Percentiles rank a stretch among this genome's conserved stretches.
phyloP scores from a whole-genome alignment of 2,797 vertebrate genomes.

The Eulemur rubriventer region DNA sequence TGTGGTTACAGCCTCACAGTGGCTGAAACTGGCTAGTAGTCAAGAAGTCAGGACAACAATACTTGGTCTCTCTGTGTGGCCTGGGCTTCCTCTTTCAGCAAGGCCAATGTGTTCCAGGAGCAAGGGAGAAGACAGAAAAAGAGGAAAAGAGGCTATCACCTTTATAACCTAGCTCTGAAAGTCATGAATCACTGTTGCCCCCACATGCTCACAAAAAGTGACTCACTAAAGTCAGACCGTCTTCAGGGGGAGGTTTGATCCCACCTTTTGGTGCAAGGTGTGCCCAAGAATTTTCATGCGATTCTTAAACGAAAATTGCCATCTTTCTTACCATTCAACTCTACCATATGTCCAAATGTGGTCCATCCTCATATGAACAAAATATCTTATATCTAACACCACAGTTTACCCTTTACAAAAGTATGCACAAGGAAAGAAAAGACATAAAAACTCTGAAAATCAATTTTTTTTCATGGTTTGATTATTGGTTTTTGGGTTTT shows the following conservation, averaged over 20 bases:
- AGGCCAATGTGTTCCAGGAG: not conserved
- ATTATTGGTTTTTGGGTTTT: not conserved
- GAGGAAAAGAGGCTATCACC: not conserved
- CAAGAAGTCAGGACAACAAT: no score
- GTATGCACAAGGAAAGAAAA: not conserved
- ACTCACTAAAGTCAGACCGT: not conserved
- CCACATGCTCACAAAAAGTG: not conserved
- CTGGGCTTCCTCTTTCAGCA: not conserved
- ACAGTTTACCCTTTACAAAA: not conserved
- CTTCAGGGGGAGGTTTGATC: not conserved
- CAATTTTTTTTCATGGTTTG: not conserved
- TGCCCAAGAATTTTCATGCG: not conserved
- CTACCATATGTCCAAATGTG: not conserved
- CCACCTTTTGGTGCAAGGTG: not conserved
- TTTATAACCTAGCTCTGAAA: not conserved
- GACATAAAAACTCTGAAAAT: not conserved
- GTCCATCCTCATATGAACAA: not conserved
- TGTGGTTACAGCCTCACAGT: no score
- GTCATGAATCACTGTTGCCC: not conserved
- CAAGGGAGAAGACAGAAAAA: not conserved
- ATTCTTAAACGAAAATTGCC: not conserved
- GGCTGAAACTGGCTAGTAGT: not conserved
- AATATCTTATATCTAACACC: not conserved
- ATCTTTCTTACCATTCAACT: not conserved
- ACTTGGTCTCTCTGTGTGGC: not conserved